Evolutionary conservation across 2,888 invertebrate species (phyloP).

Genomic region (Coenonympha glycerion): DNA sequence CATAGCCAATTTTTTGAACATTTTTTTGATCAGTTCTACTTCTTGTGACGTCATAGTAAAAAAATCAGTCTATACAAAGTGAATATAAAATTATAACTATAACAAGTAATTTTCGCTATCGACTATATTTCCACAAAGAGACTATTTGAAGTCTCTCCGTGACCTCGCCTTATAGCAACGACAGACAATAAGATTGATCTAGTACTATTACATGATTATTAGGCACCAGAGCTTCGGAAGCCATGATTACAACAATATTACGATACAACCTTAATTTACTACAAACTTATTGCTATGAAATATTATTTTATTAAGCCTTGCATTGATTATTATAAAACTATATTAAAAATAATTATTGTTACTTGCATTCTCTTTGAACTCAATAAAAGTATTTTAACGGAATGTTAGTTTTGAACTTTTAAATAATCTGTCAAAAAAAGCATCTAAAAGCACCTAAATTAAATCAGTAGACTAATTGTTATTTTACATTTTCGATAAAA

Average conservation of each 20-base stretch:
- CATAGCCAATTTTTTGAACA: too few relatives aligned
- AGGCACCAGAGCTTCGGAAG: constrained; percentile 40
- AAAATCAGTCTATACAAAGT: constrained; percentile 12
- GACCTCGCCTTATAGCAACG: too few relatives aligned
- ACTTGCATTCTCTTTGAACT: background rate
- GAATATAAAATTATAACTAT: constrained; percentile 5
- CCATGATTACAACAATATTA: too few relatives aligned
- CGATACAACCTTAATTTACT: constrained; percentile 40
- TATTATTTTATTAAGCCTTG: constrained; percentile 26
- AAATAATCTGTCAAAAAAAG: background rate
- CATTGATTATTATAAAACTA: constrained; percentile 28
- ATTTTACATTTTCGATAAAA: background rate
- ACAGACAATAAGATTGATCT: too few relatives aligned
- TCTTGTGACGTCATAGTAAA: background rate
- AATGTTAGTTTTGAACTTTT: background rate
- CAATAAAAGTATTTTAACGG: background rate
- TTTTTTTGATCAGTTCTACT: too few relatives aligned
- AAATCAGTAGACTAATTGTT: too few relatives aligned
- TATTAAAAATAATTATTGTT: too few relatives aligned
- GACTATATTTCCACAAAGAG: too few relatives aligned
- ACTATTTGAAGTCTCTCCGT: too few relatives aligned
- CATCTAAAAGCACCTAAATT: background rate
- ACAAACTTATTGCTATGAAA: constrained; percentile 14
- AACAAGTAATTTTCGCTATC: too few relatives aligned
- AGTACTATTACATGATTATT: background rate